These are phyloP conservation scores for Flexamia atlantica DNA, from an alignment of 2,888 invertebrate species.

Conservation along the genomic window DNA sequence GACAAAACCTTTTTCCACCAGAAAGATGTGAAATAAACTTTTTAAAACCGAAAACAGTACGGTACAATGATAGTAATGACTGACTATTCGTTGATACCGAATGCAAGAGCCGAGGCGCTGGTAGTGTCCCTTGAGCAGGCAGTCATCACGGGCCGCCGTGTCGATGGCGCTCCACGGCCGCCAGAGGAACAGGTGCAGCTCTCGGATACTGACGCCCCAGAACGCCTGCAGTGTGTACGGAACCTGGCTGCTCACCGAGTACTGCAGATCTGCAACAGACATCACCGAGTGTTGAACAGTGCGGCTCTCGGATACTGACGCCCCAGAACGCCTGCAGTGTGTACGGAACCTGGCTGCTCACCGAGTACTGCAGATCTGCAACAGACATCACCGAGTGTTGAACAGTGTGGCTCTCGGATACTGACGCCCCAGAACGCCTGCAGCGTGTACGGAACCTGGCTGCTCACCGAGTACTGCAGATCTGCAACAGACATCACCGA, in stretches of 20 bases:
- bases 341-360: constrained; percentile 87
- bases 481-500: constrained; percentile 77
- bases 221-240: constrained; percentile 85
- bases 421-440: constrained; percentile 90
- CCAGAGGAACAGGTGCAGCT: constrained; percentile 87
- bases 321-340: constrained; percentile 88
- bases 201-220: constrained; percentile 89
- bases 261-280: constrained; percentile 82
- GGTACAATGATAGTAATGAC: constrained; percentile 38
- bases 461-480: constrained; percentile 85
- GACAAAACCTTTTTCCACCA: no score
- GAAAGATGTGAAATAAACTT: no score
- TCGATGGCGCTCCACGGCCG: constrained; percentile 82
- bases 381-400: constrained; percentile 70
- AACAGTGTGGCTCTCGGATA: constrained; percentile 85
- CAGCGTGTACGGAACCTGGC: constrained; percentile 85
- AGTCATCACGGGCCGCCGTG: constrained; percentile 80
- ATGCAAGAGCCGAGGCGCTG: constrained; percentile 71
- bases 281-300: constrained; percentile 73
- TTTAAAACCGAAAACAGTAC: neutral
- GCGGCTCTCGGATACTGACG: constrained; percentile 86
- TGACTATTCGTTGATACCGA: constrained; percentile 69
- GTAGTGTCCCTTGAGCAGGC: constrained; percentile 77
- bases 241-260: constrained; percentile 86
- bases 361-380: constrained; percentile 85